These are phyloP conservation scores for Sebastes minor DNA, from an alignment of 2,797 vertebrate species.

Conservation along the genomic window DNA sequence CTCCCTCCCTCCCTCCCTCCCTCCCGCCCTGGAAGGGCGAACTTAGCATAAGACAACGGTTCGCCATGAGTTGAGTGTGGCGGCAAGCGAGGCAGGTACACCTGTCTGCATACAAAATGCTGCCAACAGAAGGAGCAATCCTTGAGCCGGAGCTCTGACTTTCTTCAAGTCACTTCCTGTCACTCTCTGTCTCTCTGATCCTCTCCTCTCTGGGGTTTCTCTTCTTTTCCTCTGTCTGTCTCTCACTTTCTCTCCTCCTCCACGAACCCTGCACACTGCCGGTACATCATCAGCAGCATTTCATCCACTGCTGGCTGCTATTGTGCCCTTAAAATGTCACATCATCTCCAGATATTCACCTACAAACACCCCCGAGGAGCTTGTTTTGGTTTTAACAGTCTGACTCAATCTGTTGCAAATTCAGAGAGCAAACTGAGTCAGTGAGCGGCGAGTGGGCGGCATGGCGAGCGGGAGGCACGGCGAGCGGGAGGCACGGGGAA, in stretches of 20 bases:
- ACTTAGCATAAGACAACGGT: slow-evolving; percentile 51
- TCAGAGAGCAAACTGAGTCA: slow-evolving; percentile 16
- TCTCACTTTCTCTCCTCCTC: neutral
- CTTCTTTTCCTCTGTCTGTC: neutral
- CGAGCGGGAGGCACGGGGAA: no score
- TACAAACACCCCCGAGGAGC: slow-evolving; percentile 16
- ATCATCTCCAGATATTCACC: slow-evolving; percentile 34
- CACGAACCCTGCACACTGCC: neutral
- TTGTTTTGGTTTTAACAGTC: slow-evolving; percentile 7
- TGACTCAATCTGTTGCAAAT: slow-evolving; percentile 68
- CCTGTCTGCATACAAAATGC: slow-evolving; percentile 35
- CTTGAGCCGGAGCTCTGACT: neutral
- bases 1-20: no score
- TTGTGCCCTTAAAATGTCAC: slow-evolving; percentile 53
- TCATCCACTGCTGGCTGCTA: slow-evolving; percentile 15
- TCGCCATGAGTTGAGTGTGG: neutral
- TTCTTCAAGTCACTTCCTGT: slow-evolving; percentile 11
- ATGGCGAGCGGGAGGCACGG: no score
- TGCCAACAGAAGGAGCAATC: neutral
- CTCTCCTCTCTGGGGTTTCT: neutral
- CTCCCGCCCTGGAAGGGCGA: slow-evolving; percentile 29
- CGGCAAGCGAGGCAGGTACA: slow-evolving; percentile 8
- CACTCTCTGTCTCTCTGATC: neutral
- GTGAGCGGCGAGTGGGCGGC: slow-evolving; percentile 16
- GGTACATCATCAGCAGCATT: neutral